Conservation (phyloP, 2,888 invertebrate species). For the Phengaris alcon region DNA sequence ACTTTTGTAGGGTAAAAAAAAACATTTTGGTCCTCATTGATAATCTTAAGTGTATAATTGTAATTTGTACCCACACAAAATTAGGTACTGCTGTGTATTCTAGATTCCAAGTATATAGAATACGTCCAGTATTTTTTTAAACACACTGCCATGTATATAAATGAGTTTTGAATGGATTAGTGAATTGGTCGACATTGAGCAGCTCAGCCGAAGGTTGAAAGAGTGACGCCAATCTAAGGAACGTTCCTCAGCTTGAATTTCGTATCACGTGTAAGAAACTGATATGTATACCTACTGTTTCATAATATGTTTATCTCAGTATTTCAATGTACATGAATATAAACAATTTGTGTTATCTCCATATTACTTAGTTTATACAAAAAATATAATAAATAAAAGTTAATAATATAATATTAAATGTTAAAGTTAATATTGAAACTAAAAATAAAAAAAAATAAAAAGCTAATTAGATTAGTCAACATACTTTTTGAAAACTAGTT, state of each 20-base stretch:
- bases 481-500: conserved; percentile 13
- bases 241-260: background rate
- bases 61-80: background rate
- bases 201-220: conserved; percentile 11
- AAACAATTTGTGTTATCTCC: background rate
- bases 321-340: background rate
- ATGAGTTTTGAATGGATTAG: conserved; percentile 21
- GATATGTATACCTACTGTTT: background rate
- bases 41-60: too few species aligned
- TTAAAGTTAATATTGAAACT: background rate
- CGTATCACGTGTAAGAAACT: conserved; percentile 4
- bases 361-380: background rate
- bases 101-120: background rate
- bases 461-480: background rate
- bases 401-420: too few species aligned
- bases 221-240: conserved; percentile 19
- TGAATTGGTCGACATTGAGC: conserved; percentile 16
- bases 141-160: conserved; percentile 6
- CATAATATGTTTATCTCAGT: background rate
- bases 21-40: too few species aligned
- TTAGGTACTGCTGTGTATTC: background rate
- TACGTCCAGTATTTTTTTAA: background rate
- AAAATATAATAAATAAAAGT: too few species aligned
- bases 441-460: background rate
- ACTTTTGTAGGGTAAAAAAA: too few species aligned